Conservation (phyloP, 2,797 vertebrate species). For the Rhincodon typus region DNA sequence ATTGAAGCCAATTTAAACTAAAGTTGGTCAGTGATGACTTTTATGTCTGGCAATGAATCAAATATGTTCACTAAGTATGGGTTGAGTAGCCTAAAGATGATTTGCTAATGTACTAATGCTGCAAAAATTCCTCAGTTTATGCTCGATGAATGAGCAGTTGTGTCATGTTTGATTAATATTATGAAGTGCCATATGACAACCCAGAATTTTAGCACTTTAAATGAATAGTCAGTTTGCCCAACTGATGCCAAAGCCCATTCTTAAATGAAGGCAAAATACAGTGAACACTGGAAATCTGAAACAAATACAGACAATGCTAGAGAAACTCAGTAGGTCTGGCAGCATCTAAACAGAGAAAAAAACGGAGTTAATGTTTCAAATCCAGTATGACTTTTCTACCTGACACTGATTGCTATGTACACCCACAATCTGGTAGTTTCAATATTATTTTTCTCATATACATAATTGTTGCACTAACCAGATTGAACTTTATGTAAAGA, state of each 20-base stretch:
- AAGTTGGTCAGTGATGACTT: neutral
- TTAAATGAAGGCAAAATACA: no score
- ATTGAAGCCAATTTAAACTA: neutral
- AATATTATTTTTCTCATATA: neutral
- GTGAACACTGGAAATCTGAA: no score
- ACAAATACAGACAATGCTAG: no score
- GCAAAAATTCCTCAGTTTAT: neutral
- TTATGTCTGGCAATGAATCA: neutral
- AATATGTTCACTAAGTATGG: neutral
- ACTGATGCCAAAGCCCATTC: slow-evolving; percentile 54
- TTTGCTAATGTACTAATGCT: neutral
- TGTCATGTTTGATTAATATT: slow-evolving; percentile 44
- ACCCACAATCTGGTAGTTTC: neutral
- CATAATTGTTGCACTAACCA: no score
- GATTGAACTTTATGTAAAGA: neutral
- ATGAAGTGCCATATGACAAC: no score
- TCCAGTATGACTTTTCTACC: neutral
- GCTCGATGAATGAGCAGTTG: neutral
- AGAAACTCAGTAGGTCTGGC: no score
- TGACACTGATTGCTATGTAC: neutral
- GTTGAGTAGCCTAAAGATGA: neutral
- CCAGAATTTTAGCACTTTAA: no score
- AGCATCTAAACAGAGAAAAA: no score
- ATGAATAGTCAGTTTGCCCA: slow-evolving; percentile 67
- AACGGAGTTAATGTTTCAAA: no score